Evolutionary conservation across 2,113 vertebrate genomes (phyloP).

Genomic region (Gorsachius goisagi): DNA sequence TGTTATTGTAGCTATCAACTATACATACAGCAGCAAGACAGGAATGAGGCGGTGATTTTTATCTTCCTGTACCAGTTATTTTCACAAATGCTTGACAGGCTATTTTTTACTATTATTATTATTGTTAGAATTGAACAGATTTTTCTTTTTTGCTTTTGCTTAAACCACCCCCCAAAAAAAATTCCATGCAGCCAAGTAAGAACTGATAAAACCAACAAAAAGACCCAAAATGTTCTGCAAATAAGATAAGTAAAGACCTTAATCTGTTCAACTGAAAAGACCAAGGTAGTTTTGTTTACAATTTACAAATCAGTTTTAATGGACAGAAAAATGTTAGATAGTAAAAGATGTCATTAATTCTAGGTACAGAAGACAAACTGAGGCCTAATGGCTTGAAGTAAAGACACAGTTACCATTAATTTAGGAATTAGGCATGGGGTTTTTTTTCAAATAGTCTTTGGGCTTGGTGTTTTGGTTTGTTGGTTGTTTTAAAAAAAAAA

Average conservation of each 20-base stretch:
- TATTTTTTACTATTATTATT: background rate
- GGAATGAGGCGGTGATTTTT: background rate
- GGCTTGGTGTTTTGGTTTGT: background rate
- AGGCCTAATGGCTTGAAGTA: background rate
- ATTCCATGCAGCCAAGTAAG: background rate
- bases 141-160: background rate
- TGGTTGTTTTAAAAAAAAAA: background rate
- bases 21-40: background rate
- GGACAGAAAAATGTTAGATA: background rate
- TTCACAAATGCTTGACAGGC: background rate
- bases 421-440: background rate
- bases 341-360: background rate
- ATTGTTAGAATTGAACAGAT: background rate
- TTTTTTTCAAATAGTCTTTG: background rate
- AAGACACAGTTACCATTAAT: background rate
- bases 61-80: background rate
- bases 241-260: background rate
- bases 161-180: background rate
- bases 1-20: background rate
- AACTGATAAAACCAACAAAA: background rate
- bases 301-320: background rate
- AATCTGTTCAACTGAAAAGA: background rate
- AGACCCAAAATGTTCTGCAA: background rate
- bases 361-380: background rate
- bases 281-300: background rate